Base-by-base conservation (phyloP, 2,888 invertebrate genomes). In the Drosophila yooni region DNA sequence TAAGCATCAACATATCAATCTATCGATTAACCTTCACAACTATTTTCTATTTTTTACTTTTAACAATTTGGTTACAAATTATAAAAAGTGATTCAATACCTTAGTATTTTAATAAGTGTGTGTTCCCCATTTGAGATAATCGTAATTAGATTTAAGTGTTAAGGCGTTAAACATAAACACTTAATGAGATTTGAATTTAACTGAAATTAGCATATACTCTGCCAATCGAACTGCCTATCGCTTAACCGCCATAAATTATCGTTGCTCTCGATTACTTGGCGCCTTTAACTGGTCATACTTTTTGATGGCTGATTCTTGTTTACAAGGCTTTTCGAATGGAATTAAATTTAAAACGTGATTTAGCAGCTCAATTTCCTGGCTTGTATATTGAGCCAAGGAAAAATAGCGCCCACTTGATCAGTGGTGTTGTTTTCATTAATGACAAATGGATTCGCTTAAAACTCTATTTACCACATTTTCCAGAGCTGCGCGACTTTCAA, bases 391-490 rank as follows among this genome's bases (percentile, higher is more conserved):
- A 77, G 11, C 59, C 6, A 0, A 54, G 10, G 7, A 65, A 65
- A 4, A 43, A 58, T 31, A 74, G 50, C 3, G 54, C 54, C 0
- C 33, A 57, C 25, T 3, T 76, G 5, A 69, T 86, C 1, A 71
- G 61, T 2, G 86, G 86, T 8, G 81, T 76, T 7, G 31, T 75
- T 1, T 54, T n/a, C 18, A 29, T 48, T 15, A 34, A 52, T 50
- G n/a, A 67, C 11, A 75, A 60, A 15, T 89, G 84, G 73, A 54
- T 64, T 10, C 83, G 88, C 5, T 18, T 92, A 4, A 81, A 76
- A 40, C 58, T 93, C 0, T 60, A 60, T 3, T 79, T 91, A 10
- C 92, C 92, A 0, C 69, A 88, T 15, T 89, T 88, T 65, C 92
- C 92, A 0, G 61, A 70, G 0, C 56, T 88, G 3, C n/a, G 66